Evolutionary conservation across 2,113 vertebrate genomes (phyloP), one percentile per base, ranked within the genome.

Genomic region (Mastomys coucha): DNA sequence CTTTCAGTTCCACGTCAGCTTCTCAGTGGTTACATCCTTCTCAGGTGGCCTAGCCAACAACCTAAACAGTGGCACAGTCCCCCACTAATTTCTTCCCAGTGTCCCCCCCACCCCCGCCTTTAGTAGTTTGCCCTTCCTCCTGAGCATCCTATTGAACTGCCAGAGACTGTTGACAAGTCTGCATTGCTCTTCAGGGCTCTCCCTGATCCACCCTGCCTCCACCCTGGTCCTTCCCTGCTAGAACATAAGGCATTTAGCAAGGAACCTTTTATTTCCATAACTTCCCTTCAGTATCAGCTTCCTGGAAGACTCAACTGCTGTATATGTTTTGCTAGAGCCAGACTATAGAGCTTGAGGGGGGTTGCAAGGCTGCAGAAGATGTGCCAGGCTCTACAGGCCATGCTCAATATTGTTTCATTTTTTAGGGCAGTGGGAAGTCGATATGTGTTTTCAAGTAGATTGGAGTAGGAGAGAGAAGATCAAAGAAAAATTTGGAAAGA

Each of bases 401-500:
- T 26, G 65, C 7, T 86, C 58, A 58, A 17, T 36, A 72, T 45
- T 88, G 76, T 84, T 72, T 51, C 73, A 58, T 51, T 13, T 10
- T 5, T 77, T 84, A 91, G 60, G 42, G 4, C n/a, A 65, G 42
- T 49, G 82, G 63, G 24, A 78, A 84, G 42, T 49, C 45, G 58
- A 20, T 36, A 45, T 26, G 84, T 73, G 10, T 73, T 73, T 89
- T 88, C 73, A 82, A 91, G 42, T 53, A 42, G 11, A 56, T 2
- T 58, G 45, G 31, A 39, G 7, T 51, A 22, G 11, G n/a, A 26
- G 53, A 39, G 36, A 60, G 28, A 28, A 94, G 76, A 92, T 86
- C 39, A 75, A 90, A 63, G 19, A 22, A 56, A 87, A 94, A 87
- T 81, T 75, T 94, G 58, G 39, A 51, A 92, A 86, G 69, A 85